Evolutionary conservation across 2,113 vertebrate species (phyloP).

Genomic region (Perca fluviatilis): DNA sequence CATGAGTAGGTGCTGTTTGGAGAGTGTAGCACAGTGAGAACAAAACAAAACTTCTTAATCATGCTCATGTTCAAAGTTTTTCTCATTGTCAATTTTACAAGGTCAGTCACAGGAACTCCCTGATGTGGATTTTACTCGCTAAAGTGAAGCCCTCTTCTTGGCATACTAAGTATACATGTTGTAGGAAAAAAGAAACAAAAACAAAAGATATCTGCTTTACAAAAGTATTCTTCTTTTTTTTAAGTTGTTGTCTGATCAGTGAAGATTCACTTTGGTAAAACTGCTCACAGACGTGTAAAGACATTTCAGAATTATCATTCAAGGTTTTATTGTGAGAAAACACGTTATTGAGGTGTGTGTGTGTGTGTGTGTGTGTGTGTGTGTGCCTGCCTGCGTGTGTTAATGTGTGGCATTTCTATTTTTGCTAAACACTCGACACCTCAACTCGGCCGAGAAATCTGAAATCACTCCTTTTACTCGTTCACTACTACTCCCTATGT

Average conservation of each 20-base stretch:
- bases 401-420: not conserved
- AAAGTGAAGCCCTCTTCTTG: not conserved
- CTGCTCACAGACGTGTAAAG: not conserved
- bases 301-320: not conserved
- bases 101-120: conserved; percentile 25
- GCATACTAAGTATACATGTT: not conserved
- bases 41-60: conserved; percentile 1
- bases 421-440: not conserved
- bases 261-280: too few species aligned
- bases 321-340: not conserved
- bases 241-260: too few species aligned
- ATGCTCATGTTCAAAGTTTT: not conserved
- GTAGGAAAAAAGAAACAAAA: too few species aligned
- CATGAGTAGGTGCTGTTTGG: conserved; percentile 28
- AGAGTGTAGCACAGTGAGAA: conserved; percentile 15
- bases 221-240: too few species aligned
- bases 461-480: too few species aligned
- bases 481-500: not conserved
- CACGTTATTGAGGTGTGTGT: not conserved
- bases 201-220: too few species aligned
- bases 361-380: too few species aligned
- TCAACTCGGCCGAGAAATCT: too few species aligned
- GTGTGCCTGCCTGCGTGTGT: not conserved
- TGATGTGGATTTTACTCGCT: not conserved
- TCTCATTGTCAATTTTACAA: not conserved